Conservation (phyloP, 2,113 vertebrate species). For the Scalopus aquaticus region DNA sequence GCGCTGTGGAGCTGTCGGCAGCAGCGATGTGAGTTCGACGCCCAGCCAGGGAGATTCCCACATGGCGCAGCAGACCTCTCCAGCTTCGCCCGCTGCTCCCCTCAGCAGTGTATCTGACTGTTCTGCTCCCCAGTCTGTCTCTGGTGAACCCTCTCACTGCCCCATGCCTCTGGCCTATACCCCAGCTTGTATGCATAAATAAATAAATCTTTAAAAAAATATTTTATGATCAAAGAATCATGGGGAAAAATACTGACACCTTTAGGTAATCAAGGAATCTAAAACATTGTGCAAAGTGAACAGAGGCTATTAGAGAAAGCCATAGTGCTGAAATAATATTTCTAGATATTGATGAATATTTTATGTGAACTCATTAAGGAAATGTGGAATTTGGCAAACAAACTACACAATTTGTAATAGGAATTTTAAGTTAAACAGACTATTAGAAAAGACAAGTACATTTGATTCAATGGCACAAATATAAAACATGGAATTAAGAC, state of each 20-base stretch:
- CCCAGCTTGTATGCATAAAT: too few species aligned
- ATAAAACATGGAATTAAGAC: background rate
- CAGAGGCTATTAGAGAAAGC: slow-evolving; percentile 68
- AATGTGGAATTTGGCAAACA: slow-evolving; percentile 49
- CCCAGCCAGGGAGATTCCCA: too few species aligned
- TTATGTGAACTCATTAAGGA: slow-evolving; percentile 60
- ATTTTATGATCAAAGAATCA: slow-evolving; percentile 75
- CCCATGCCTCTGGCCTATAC: too few species aligned
- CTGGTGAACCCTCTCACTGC: too few species aligned
- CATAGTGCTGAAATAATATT: slow-evolving; percentile 74
- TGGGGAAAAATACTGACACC: slow-evolving; percentile 71
- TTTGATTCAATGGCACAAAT: background rate
- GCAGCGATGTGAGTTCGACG: too few species aligned
- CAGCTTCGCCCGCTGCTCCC: too few species aligned
- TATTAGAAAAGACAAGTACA: slow-evolving; percentile 18
- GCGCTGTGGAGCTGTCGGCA: too few species aligned
- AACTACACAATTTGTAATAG: background rate
- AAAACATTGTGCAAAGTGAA: slow-evolving; percentile 81
- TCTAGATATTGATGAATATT: slow-evolving; percentile 61
- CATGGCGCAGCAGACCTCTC: too few species aligned
- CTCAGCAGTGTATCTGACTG: too few species aligned
- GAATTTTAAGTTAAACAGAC: slow-evolving; percentile 4
- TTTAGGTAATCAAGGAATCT: slow-evolving; percentile 62
- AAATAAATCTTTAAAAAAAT: too few species aligned
- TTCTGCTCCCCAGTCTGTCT: too few species aligned